These are phyloP conservation scores for Carcina quercana DNA, from an alignment of 2,888 invertebrate genomes.

Conservation along the genomic window DNA sequence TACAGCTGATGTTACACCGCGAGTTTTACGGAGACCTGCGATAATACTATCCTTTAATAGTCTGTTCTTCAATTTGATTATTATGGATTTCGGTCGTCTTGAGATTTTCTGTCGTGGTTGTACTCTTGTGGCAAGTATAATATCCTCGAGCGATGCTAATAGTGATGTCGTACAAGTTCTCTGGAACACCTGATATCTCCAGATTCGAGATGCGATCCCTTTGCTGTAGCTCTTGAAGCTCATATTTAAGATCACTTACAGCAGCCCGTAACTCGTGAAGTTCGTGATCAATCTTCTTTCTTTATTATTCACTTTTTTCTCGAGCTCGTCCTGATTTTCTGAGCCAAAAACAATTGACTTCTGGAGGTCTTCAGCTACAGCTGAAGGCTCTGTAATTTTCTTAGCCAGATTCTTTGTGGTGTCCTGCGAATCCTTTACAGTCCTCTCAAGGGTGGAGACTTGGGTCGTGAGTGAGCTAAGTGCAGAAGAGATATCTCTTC, in stretches of 20 bases:
- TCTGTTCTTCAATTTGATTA: constrained; percentile 4
- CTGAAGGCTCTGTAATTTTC: too few species aligned
- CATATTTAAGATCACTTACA: background rate
- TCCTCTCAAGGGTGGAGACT: too few species aligned
- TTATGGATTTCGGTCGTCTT: constrained; percentile 7
- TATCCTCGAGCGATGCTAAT: constrained; percentile 2
- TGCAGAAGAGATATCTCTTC: too few species aligned
- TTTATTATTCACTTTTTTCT: too few species aligned
- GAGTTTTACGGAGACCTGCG: constrained; percentile 5
- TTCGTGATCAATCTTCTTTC: too few species aligned
- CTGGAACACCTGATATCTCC: constrained; percentile 4
- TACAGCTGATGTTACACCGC: constrained; percentile 2
- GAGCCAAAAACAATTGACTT: too few species aligned
- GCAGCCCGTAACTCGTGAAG: too few species aligned
- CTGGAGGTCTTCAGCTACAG: too few species aligned
- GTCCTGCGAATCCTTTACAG: too few species aligned
- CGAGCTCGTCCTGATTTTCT: too few species aligned
- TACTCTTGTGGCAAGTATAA: constrained; percentile 3
- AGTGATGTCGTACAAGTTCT: constrained; percentile 2
- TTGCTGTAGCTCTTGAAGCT: background rate
- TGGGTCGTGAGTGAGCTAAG: too few species aligned
- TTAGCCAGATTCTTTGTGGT: too few species aligned
- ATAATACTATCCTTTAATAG: constrained; percentile 6
- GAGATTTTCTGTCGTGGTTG: constrained; percentile 3
- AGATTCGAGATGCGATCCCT: constrained; percentile 2